phyloP scores from a whole-genome alignment of 2,113 vertebrate species.

The Prionailurus viverrinus region DNA sequence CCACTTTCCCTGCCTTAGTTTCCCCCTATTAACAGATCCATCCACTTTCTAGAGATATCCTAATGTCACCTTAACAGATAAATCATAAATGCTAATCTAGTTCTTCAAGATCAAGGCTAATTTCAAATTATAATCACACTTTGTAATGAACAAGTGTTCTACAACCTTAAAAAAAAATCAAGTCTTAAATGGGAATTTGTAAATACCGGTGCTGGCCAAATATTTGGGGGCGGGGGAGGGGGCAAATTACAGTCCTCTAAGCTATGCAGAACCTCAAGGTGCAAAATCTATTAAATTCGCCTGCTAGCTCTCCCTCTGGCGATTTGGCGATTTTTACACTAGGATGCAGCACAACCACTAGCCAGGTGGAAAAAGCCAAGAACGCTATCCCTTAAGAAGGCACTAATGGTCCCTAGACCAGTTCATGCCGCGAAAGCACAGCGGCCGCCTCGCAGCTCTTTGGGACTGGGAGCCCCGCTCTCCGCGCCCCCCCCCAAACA shows the following conservation, averaged over 20 bases:
- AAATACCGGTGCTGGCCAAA: constrained; percentile 30
- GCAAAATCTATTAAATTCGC: not conserved
- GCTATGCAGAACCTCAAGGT: not conserved
- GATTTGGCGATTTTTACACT: not conserved
- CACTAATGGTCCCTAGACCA: not conserved
- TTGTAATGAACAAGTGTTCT: not conserved
- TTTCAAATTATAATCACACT: constrained; percentile 36
- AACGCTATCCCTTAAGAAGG: not conserved
- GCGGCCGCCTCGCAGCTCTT: not conserved
- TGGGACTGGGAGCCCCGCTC: not conserved
- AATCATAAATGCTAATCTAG: not conserved
- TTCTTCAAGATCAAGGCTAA: constrained; percentile 43
- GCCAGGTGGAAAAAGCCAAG: not conserved
- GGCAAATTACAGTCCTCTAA: constrained; percentile 21
- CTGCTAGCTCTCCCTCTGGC: not conserved
- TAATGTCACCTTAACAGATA: not conserved
- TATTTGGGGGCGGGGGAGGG: not conserved
- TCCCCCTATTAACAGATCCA: not conserved
- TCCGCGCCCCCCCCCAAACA: too few species aligned
- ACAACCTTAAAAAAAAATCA: constrained; percentile 4
- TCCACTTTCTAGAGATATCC: constrained; percentile 12
- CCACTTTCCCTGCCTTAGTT: constrained; percentile 1
- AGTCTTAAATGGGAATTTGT: not conserved
- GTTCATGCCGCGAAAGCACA: not conserved
- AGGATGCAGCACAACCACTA: not conserved